phyloP scores from a whole-genome alignment of 2,797 vertebrate species.

The Prionace glauca region DNA sequence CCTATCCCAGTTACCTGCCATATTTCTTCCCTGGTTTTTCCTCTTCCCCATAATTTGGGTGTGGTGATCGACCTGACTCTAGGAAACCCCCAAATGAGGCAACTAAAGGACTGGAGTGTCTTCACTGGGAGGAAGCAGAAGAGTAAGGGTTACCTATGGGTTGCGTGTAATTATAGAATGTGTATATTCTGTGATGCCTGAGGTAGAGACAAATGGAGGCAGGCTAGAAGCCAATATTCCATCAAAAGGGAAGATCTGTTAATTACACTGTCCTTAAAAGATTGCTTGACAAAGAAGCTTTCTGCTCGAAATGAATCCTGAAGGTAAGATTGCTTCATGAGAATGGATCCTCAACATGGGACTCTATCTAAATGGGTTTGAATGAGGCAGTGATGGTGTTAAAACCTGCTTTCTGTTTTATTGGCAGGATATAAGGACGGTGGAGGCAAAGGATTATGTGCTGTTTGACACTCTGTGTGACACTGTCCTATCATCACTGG shows the following conservation, averaged over 20 bases:
- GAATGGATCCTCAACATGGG: neutral
- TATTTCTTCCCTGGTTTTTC: neutral
- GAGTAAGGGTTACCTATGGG: neutral
- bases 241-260: neutral
- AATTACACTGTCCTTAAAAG: neutral
- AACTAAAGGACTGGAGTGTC: neutral
- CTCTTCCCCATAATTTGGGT: neutral
- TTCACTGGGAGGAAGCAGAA: neutral
- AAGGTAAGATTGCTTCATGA: neutral
- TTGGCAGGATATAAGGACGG: neutral
- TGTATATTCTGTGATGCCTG: neutral
- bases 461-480: conserved; percentile 43
- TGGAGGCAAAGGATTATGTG: neutral
- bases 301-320: neutral
- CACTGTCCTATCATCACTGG: conserved; percentile 39
- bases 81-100: neutral
- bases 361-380: neutral
- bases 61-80: neutral
- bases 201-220: neutral
- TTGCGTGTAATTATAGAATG: neutral
- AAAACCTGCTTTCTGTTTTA: neutral
- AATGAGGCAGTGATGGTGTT: neutral
- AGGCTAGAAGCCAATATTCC: neutral
- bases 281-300: neutral
- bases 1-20: too few species aligned